A percentile compares a stretch with the other conserved stretches of the same genome.
These are phyloP conservation scores for Poecilia velifera DNA, from an alignment of 2,797 vertebrate genomes.

Conservation along the genomic window DNA sequence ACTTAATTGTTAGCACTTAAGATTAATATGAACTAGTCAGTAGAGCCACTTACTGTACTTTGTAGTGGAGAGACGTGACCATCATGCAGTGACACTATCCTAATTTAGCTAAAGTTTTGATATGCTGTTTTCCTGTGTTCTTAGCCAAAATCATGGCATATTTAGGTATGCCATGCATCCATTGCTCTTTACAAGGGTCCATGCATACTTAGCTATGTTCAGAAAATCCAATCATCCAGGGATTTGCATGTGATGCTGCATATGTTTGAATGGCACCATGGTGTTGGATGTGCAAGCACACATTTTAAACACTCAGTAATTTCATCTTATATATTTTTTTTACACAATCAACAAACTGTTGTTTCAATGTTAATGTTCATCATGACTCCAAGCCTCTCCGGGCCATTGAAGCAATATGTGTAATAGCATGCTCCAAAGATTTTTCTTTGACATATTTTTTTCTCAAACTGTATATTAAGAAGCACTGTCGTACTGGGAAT, in stretches of 20 bases:
- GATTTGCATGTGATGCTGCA: neutral
- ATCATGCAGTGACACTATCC: neutral
- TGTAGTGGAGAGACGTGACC: constrained; percentile 36
- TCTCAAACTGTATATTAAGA: neutral
- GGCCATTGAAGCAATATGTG: neutral
- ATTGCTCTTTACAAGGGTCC: neutral
- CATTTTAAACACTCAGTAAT: neutral
- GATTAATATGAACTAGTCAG: constrained; percentile 53
- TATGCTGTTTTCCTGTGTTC: constrained; percentile 10
- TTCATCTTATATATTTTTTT: no score
- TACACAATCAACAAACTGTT: neutral
- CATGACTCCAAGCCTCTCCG: neutral
- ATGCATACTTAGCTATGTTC: neutral
- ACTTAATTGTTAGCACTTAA: constrained; percentile 50
- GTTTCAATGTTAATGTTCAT: neutral
- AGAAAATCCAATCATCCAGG: neutral
- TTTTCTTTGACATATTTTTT: neutral
- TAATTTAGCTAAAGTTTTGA: neutral
- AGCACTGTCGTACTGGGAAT: neutral
- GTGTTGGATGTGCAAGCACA: neutral
- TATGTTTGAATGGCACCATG: neutral
- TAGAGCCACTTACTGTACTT: constrained; percentile 44
- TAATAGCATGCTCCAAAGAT: neutral
- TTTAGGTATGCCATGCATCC: neutral
- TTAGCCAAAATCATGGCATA: neutral